Evolutionary conservation across 2,888 invertebrate genomes (phyloP), one percentile per base, ranked within the genome.

Genomic region (Pherbina coryleti): DNA sequence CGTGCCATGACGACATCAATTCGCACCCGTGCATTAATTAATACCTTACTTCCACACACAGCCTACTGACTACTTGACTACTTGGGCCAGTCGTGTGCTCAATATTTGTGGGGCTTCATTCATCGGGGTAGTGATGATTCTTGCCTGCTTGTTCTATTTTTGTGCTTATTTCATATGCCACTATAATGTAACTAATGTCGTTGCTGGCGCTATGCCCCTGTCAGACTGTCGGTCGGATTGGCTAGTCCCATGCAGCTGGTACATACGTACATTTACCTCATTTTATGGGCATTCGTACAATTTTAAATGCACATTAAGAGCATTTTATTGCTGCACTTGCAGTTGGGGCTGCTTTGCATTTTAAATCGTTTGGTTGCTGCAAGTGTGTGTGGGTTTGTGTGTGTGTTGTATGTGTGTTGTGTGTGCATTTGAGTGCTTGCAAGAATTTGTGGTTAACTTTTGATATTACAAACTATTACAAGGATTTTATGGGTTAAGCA

Each of bases 1-100:
- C 84, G 82, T 84, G 85, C 77, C 82, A 81, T 77, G 81, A 83
- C 81, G 80, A 79, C 84, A 85, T 85, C 81, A 85, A 84, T 85
- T 85, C 72, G 81, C 79, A 80, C 75, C 57, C 78, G 70, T 78
- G 79, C 80, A 79, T 82, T 82, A 82, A 81, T 81, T 79, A 80
- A 57, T 37, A n/a, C 19, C 19, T 14, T 37, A 72, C 44, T 22
- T 22, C 19, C 69, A 11, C 14, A 22, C 37, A 51, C 25, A n/a
- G 19, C n/a, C n/a, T n/a, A 51, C 69, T 14, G 44, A 37, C 22
- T 37, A 5, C 4, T 28, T 64, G 25, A 8, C n/a, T 66, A 8
- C n/a, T 66, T 31, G n/a, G 14, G 25, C 22, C 49, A 25, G 28
- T 51, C 28, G 25, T 49, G 17, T 51, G 37, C 44, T 22, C 25